Conservation (phyloP, 2,113 vertebrate species). For the Cryptomyrus ogoouensis region DNA sequence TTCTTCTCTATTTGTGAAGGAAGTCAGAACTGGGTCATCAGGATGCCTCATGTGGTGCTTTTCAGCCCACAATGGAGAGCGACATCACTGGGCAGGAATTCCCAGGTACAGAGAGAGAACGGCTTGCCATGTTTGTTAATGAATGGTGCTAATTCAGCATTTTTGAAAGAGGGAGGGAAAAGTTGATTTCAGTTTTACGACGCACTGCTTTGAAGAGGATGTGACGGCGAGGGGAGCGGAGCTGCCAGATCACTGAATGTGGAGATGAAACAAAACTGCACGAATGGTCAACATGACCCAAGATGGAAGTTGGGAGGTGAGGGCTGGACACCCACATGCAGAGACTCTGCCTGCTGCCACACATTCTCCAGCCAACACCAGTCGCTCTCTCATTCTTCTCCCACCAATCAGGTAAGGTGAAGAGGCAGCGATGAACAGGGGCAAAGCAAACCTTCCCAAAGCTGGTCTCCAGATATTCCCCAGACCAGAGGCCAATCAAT, state of each 20-base stretch:
- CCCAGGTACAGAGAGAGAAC: not conserved
- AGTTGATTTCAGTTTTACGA: not conserved
- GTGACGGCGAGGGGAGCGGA: not conserved
- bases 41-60: too few relatives aligned
- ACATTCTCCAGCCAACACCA: not conserved
- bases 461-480: not conserved
- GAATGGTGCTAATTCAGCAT: not conserved
- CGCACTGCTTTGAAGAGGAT: not conserved
- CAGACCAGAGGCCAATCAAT: not conserved
- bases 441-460: not conserved
- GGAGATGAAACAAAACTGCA: not conserved
- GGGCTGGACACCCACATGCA: not conserved
- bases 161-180: not conserved
- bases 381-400: not conserved
- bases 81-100: not conserved
- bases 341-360: not conserved
- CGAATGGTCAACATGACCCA: not conserved
- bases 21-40: not conserved
- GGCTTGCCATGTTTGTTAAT: not conserved
- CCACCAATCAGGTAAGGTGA: not conserved
- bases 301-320: not conserved
- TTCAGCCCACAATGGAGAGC: not conserved
- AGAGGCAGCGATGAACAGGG: conserved; percentile 7
- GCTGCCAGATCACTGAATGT: not conserved
- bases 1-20: not conserved